Evolutionary conservation across 2,113 vertebrate species (phyloP).

Genomic region (Cynoglossus semilaevis): DNA sequence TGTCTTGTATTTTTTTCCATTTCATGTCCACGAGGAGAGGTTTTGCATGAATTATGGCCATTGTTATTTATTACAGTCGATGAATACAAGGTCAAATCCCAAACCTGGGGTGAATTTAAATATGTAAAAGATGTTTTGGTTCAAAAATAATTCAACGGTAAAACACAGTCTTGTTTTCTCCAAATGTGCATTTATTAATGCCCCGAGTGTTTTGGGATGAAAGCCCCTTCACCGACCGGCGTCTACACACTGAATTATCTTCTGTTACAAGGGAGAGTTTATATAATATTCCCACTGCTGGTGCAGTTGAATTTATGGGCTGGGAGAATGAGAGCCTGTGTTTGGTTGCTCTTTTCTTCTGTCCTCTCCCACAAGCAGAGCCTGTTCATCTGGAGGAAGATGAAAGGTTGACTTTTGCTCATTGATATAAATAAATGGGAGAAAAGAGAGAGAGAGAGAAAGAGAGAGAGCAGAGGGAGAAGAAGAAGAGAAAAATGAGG

Average conservation of each 20-base stretch:
- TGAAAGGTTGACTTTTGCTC: conserved; percentile 75
- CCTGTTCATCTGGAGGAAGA: conserved; percentile 75
- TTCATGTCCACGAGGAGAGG: neutral
- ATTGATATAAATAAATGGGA: conserved; percentile 77
- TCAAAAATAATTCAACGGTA: conserved; percentile 7
- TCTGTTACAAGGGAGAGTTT: conserved; percentile 46
- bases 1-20: neutral
- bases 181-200: conserved; percentile 36
- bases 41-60: neutral
- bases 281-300: conserved; percentile 62
- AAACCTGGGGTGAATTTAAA: conserved; percentile 34
- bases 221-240: conserved; percentile 29
- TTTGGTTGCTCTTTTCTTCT: conserved; percentile 52
- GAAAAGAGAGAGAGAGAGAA: conserved; percentile 63
- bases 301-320: conserved; percentile 52
- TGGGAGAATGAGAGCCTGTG: conserved; percentile 49
- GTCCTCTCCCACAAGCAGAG: conserved; percentile 67
- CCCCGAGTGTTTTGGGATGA: conserved; percentile 34
- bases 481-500: conserved; percentile 65
- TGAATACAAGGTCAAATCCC: conserved; percentile 17
- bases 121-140: conserved; percentile 13
- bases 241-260: conserved; percentile 54
- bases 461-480: conserved; percentile 59
- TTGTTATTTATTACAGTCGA: neutral
- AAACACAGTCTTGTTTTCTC: conserved; percentile 30